Evolutionary conservation across 2,113 vertebrate species (phyloP), one percentile per base, ranked within the genome.

Genomic region (Oceanites oceanicus): DNA sequence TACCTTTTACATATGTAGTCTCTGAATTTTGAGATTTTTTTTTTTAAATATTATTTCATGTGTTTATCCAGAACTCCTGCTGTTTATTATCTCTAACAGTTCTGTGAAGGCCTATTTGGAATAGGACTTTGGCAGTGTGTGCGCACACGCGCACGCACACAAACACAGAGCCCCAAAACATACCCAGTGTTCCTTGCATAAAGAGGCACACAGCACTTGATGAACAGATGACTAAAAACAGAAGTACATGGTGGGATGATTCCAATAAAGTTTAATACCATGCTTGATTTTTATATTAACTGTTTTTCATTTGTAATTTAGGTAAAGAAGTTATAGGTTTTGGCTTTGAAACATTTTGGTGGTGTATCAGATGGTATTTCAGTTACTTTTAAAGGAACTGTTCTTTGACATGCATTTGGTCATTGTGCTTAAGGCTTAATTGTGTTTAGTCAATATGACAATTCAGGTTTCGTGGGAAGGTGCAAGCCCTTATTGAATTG

Each of bases 101-200:
- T 85, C 56, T 79, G 25, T 63, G 62, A 86, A 47, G 47, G 11
- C 11, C 34, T 63, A 0, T 40, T 84, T 76, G 47, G 21, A 65
- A 40, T 45, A 17, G 7, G 7, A 36, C 26, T 72, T 84, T 0
- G 4, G 4, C 16, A 42, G n/a, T 19, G 7, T 20, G 21, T 8
- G 7, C 1, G 2, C 11, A 7, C 2, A 7, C 7, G 7, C 1
- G 2, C 11, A 7, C 2, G 6, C 7, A 11, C 23, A 59, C 29
- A 59, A 23, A 34, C 29, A 13, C 18, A 38, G 3, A 67, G 10
- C 17, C 49, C 44, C 32, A 27, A 59, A 81, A 63, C 15, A 9
- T 45, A 17, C n/a, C 55, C 61, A 25, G 12, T 80, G 38, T 68
- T 76, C 13, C 15, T 6, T 1, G 1, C 15, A 4, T n/a, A 30